Percentiles rank a stretch among this genome's conserved stretches.
These are phyloP conservation scores for Platycercus adscitus DNA, from an alignment of 2,113 vertebrate species.

Conservation along the genomic window DNA sequence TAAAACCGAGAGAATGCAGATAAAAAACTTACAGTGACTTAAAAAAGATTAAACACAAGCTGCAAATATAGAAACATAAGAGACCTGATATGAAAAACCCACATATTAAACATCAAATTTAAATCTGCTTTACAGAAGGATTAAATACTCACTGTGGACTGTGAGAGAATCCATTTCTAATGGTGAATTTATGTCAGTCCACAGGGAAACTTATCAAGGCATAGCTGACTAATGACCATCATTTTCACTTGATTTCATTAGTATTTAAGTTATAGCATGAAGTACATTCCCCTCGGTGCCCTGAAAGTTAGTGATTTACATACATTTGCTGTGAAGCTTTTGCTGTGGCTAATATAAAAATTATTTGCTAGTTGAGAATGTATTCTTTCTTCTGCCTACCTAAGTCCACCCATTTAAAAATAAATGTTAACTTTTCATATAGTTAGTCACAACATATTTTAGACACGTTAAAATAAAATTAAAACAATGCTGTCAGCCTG, in stretches of 20 bases:
- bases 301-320: conserved; percentile 71
- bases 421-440: conserved; percentile 65
- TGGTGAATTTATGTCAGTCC: conserved; percentile 67
- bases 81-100: conserved; percentile 4
- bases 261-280: conserved; percentile 73
- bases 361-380: conserved; percentile 39
- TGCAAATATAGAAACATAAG: conserved; percentile 16
- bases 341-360: conserved; percentile 67
- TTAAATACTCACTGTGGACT: conserved; percentile 58
- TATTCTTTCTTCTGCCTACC: conserved; percentile 21
- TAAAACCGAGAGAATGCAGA: not conserved
- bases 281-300: conserved; percentile 55
- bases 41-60: conserved; percentile 59
- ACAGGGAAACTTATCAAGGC: conserved; percentile 63
- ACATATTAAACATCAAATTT: conserved; percentile 66
- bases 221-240: conserved; percentile 73
- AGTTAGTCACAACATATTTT: conserved; percentile 23
- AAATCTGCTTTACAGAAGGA: conserved; percentile 65
- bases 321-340: conserved; percentile 51
- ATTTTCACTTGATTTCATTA: conserved; percentile 79
- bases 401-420: conserved; percentile 59
- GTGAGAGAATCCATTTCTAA: conserved; percentile 65
- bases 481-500: not conserved
- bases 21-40: conserved; percentile 35
- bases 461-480: conserved; percentile 40